Percentiles rank a stretch among this genome's conserved stretches.
These are phyloP conservation scores for Acronicta aceris DNA, from an alignment of 2,888 invertebrate species.

Conservation along the genomic window DNA sequence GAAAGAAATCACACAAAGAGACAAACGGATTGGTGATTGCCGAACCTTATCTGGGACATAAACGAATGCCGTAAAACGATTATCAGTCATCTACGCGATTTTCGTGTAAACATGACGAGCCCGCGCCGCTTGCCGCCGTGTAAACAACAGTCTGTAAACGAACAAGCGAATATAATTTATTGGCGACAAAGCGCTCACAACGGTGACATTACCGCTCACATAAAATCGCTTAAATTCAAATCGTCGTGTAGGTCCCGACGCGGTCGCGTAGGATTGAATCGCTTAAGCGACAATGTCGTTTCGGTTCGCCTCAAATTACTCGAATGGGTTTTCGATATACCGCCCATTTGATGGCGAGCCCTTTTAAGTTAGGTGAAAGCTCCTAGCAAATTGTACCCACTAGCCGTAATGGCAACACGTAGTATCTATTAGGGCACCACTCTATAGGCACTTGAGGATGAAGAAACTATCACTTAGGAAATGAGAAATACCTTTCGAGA, in stretches of 20 bases:
- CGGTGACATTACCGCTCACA: conserved; percentile 60
- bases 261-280: conserved; percentile 82
- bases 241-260: conserved; percentile 74
- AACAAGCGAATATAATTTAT: conserved; percentile 56
- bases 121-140: conserved; percentile 21
- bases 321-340: conserved; percentile 84
- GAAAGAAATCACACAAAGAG: conserved; percentile 48
- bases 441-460: conserved; percentile 54
- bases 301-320: conserved; percentile 84
- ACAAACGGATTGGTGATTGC: conserved; percentile 49
- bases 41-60: conserved; percentile 56
- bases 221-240: conserved; percentile 80
- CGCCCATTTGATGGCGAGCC: conserved; percentile 73
- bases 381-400: conserved; percentile 70
- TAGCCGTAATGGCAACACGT: conserved; percentile 65
- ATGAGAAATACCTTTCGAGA: conserved; percentile 41
- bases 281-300: conserved; percentile 82
- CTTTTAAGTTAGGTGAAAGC: conserved; percentile 73
- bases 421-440: conserved; percentile 56
- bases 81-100: conserved; percentile 52
- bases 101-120: conserved; percentile 49
- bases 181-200: conserved; percentile 49
- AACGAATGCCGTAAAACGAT: conserved; percentile 59
- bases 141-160: conserved; percentile 51
- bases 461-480: conserved; percentile 54